Base-by-base conservation (phyloP, 2,888 invertebrate genomes). In the Chironomus riparius region DNA sequence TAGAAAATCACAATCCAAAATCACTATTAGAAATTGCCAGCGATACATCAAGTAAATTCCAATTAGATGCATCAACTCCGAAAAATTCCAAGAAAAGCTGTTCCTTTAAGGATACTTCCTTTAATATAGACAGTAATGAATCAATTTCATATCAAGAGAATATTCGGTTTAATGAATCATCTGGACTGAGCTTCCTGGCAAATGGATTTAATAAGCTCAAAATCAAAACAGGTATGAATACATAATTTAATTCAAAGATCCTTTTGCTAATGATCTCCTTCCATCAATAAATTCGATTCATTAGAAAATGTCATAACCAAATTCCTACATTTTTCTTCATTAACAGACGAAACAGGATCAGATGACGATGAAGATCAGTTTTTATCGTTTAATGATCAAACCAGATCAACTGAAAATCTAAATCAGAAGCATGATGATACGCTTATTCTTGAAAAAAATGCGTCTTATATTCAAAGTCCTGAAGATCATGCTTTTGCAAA, bases 331-430 rank as follows among this genome's bases (percentile, higher is more conserved):
- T n/a, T 50, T 50, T 56, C 24, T 70, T 56, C 15, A n/a, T 15
- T 13, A 38, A 10, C 10, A 38, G 38, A 38, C 38, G 38, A 38
- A 2, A 72, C 72, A 38, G 24, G 18, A 4, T 72, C 72, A 38
- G 72, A 72, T 12, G 82, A n/a, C n/a, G n/a, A 81, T 77, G 81
- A 81, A 79, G 82, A 82, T 78, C 78, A 78, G 5, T 84, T 80
- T 6, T 6, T 56, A 7, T 56, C 56, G 15, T 15, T 56, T 5
- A 7, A 56, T 38, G 10, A 10, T 38, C 38, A 38, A 38, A 38
- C 38, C 2, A 10, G 7, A 38, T 38, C 38, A 10, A 10, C 2
- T 7, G 38, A 38, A 38, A 38, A 38, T 38, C 38, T 38, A 7
- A 38, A 38, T 28, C 4, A 5, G 1, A 28, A 28, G 6, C 28